These are phyloP conservation scores for Nothocercus julius DNA, from an alignment of 2,113 vertebrate genomes.

Conservation along the genomic window DNA sequence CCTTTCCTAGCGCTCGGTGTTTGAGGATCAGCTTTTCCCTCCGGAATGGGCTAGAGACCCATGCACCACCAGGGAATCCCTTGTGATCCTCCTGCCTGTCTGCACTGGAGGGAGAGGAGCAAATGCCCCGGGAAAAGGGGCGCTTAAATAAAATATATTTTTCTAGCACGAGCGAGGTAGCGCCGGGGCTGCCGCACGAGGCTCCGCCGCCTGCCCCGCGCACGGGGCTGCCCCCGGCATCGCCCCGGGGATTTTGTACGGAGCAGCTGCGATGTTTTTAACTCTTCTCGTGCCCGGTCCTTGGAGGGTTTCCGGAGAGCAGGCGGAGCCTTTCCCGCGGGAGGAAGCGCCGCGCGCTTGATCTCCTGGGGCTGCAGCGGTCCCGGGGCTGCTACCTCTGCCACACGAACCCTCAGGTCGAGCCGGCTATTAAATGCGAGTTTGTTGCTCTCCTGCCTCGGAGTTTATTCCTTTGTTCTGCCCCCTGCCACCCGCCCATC, in stretches of 20 bases:
- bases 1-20: slow-evolving; percentile 51
- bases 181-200: background rate
- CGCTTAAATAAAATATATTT: slow-evolving; percentile 76
- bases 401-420: slow-evolving; percentile 72
- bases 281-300: background rate
- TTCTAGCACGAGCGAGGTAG: slow-evolving; percentile 52
- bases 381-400: slow-evolving; percentile 16
- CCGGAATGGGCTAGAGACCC: background rate
- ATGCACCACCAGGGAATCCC: background rate
- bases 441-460: slow-evolving; percentile 47
- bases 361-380: background rate
- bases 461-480: background rate
- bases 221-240: background rate
- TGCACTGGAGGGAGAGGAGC: background rate
- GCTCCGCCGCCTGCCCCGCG: no score
- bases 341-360: background rate
- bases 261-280: background rate
- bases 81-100: background rate
- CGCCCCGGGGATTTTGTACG: slow-evolving; percentile 65
- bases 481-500: accelerated
- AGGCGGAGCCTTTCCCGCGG: background rate
- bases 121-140: background rate
- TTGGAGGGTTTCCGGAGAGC: background rate
- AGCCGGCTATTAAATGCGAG: slow-evolving; percentile 67
- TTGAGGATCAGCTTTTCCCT: slow-evolving; percentile 14